A percentile compares a stretch with the other conserved stretches of the same genome.
Conservation (phyloP, 92 coral and sea anemone species). For the Siderastrea radians region DNA sequence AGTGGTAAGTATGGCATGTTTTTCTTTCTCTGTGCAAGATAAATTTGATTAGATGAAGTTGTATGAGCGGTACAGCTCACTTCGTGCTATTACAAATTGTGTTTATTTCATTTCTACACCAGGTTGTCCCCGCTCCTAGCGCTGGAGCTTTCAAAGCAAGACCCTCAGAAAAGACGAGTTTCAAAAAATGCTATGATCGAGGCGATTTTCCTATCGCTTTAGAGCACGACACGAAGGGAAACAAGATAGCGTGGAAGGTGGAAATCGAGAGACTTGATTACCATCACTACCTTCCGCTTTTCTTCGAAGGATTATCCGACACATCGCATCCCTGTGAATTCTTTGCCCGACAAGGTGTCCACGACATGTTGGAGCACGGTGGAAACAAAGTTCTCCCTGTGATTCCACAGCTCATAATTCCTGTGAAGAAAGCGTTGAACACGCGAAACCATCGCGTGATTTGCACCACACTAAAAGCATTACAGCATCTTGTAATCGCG, state of each 20-base stretch:
- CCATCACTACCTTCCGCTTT: constrained; percentile 97
- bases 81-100: neutral
- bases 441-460: constrained; percentile 88
- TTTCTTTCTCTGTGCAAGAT: too few relatives aligned
- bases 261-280: constrained; percentile 98
- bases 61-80: constrained; percentile 1
- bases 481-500: constrained; percentile 92
- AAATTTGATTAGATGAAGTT: neutral
- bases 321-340: constrained; percentile 97
- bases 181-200: constrained; percentile 95
- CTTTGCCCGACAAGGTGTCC: constrained; percentile 98
- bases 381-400: constrained; percentile 92
- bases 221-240: constrained; percentile 99
- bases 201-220: constrained; percentile 99
- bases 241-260: constrained; percentile 99
- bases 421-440: constrained; percentile 92
- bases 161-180: constrained; percentile 88
- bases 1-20: constrained; percentile 57
- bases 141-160: constrained; percentile 94
- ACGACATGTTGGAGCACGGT: constrained; percentile 99
- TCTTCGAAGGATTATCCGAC: constrained; percentile 97
- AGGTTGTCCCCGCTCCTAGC: constrained; percentile 89
- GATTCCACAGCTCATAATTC: constrained; percentile 98
- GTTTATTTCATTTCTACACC: neutral
- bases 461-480: constrained; percentile 92